Evolutionary conservation across 2,113 vertebrate species (phyloP).

Genomic region (Lepisosteus oculatus): DNA sequence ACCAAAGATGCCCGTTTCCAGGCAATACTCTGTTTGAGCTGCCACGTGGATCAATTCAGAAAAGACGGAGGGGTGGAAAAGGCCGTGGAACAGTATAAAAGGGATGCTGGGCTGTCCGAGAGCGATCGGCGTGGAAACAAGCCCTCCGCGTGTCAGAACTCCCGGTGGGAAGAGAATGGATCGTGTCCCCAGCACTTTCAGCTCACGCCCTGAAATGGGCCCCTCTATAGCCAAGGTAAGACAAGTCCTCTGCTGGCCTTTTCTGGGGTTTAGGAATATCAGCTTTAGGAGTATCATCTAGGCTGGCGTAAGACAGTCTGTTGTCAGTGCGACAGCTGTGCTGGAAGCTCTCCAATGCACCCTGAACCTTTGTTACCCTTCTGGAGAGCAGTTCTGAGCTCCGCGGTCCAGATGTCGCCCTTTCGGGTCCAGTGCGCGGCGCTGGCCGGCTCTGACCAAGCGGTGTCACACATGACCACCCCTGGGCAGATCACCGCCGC

Average conservation of each 20-base stretch:
- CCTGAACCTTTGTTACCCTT: too few species aligned
- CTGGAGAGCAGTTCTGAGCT: too few species aligned
- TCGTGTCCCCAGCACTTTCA: constrained; percentile 1
- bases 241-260: not conserved
- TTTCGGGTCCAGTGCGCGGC: too few species aligned
- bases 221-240: constrained; percentile 16
- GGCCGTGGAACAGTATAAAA: constrained; percentile 6
- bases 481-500: too few species aligned
- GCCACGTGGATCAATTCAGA: not conserved
- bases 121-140: not conserved
- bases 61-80: not conserved
- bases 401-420: too few species aligned
- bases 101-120: not conserved
- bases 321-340: too few species aligned
- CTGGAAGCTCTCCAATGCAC: too few species aligned
- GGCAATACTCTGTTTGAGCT: not conserved
- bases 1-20: not conserved
- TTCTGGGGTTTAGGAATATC: not conserved
- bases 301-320: not conserved
- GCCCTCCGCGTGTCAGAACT: not conserved
- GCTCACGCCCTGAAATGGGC: constrained; percentile 8
- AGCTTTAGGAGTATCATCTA: not conserved
- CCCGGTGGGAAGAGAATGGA: not conserved
- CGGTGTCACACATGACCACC: too few species aligned
- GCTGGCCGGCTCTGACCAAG: too few species aligned